Evolutionary conservation across 2,113 vertebrate species (phyloP).

Genomic region (Fregata magnificens): DNA sequence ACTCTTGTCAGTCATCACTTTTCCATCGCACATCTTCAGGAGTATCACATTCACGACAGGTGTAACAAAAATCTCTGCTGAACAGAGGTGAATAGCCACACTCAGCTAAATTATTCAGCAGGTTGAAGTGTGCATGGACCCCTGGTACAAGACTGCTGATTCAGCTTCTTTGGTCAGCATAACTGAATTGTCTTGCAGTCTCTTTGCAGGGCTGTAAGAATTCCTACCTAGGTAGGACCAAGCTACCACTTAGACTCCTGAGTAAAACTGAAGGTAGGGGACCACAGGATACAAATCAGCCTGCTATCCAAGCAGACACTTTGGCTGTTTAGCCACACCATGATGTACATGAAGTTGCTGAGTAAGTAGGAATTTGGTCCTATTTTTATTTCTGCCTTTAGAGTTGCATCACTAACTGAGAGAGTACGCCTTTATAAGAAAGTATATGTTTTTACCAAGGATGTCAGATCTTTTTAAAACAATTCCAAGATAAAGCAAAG

Average conservation of each 20-base stretch:
- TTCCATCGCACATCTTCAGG: neutral
- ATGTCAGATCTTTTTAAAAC: neutral
- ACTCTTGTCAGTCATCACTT: neutral
- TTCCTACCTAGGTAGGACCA: neutral
- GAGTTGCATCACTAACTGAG: neutral
- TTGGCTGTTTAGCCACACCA: neutral
- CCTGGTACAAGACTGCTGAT: neutral
- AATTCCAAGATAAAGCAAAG: neutral
- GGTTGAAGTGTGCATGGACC: fast-evolving
- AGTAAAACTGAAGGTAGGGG: neutral
- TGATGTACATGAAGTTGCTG: neutral
- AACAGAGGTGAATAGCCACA: fast-evolving
- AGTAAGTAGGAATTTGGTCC: neutral
- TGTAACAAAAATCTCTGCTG: neutral
- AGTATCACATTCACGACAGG: fast-evolving
- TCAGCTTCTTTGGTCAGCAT: neutral
- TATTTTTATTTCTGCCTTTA: neutral
- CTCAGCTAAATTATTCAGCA: neutral
- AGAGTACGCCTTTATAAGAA: neutral
- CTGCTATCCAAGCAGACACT: neutral
- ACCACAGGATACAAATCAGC: neutral
- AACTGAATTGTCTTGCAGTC: neutral
- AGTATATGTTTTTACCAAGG: neutral
- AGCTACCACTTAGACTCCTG: neutral
- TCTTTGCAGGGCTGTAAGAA: neutral